Conservation (phyloP, 1,140 invertebrate genomes). For the Drosophila sp. region DNA sequence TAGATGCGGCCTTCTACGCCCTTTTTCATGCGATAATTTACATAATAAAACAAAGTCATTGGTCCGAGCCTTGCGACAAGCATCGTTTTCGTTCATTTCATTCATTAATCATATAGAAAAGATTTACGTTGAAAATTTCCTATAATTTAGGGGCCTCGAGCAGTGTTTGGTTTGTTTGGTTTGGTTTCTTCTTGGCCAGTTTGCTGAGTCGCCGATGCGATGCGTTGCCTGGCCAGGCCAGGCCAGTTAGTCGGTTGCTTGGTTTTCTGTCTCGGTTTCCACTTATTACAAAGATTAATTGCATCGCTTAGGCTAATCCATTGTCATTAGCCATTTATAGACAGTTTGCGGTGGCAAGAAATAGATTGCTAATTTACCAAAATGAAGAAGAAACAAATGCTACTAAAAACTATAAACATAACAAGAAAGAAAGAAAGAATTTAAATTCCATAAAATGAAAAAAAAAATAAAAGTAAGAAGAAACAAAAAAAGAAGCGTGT, state of each 20-base stretch:
- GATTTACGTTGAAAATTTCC: constrained; percentile 69
- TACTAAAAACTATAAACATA: constrained; percentile 14
- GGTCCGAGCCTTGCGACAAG: constrained; percentile 23
- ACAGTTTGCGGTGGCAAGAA: constrained; percentile 64
- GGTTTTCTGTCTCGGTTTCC: constrained; percentile 62
- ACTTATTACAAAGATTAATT: constrained; percentile 79
- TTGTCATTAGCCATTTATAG: constrained; percentile 76
- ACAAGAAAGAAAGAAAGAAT: constrained; percentile 2
- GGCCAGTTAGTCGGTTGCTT: constrained; percentile 1
- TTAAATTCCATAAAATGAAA: constrained; percentile 21
- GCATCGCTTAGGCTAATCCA: constrained; percentile 76
- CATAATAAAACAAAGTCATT: constrained; percentile 61
- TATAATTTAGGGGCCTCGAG: constrained; percentile 50
- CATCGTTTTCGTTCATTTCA: constrained; percentile 44
- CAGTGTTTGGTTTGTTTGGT: constrained; percentile 13
- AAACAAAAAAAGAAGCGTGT: constrained; percentile 27
- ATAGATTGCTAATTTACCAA: constrained; percentile 40
- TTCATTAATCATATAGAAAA: constrained; percentile 75
- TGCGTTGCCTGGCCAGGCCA: constrained; percentile 41
- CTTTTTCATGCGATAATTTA: constrained; percentile 60
- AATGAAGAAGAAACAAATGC: constrained; percentile 13
- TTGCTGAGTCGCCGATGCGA: constrained; percentile 5
- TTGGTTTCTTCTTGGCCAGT: constrained; percentile 20
- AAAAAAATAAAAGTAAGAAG: not conserved
- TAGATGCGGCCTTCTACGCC: constrained; percentile 73